Percentiles rank a stretch among this genome's conserved stretches.
phyloP scores from a whole-genome alignment of 2,797 vertebrate genomes.

The Gouania willdenowi region DNA sequence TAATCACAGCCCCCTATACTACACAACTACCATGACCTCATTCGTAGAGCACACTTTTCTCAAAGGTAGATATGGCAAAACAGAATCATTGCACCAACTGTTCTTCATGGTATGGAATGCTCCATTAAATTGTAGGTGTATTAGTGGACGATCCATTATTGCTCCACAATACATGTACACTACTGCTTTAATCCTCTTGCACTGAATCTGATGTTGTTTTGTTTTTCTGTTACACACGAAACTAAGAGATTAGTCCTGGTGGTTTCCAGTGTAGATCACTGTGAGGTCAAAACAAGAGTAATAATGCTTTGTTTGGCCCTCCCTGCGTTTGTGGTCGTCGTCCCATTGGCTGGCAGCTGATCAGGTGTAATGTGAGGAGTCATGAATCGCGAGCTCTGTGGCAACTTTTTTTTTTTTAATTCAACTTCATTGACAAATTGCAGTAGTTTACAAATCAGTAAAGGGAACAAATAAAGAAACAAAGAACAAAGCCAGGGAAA shows the following conservation, averaged over 20 bases:
- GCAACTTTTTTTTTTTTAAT: too few relatives aligned
- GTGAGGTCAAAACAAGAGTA: too few relatives aligned
- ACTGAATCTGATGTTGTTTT: constrained; percentile 10
- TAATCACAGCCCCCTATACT: constrained; percentile 59
- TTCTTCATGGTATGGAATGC: constrained; percentile 5
- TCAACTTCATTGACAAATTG: too few relatives aligned
- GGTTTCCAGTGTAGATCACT: constrained; percentile 26
- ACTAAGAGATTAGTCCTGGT: constrained; percentile 14
- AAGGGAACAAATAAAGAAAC: too few relatives aligned
- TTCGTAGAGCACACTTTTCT: constrained; percentile 44
- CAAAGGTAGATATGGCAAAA: constrained; percentile 21
- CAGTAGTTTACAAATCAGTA: too few relatives aligned
- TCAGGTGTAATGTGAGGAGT: too few relatives aligned
- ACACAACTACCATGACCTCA: constrained; percentile 63
- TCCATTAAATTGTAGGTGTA: too few relatives aligned
- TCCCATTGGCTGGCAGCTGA: constrained; percentile 54
- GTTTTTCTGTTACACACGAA: constrained; percentile 3
- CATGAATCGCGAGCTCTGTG: constrained; percentile 40
- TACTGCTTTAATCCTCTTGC: constrained; percentile 28
- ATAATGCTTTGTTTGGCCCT: constrained; percentile 15
- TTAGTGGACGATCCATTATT: constrained; percentile 21
- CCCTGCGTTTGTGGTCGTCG: too few relatives aligned
- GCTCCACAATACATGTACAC: too few relatives aligned
- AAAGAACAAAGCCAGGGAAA: too few relatives aligned
- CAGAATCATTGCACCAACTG: constrained; percentile 3